Base-by-base conservation (phyloP, 1,140 invertebrate species). In the Ylistrum balloti region DNA sequence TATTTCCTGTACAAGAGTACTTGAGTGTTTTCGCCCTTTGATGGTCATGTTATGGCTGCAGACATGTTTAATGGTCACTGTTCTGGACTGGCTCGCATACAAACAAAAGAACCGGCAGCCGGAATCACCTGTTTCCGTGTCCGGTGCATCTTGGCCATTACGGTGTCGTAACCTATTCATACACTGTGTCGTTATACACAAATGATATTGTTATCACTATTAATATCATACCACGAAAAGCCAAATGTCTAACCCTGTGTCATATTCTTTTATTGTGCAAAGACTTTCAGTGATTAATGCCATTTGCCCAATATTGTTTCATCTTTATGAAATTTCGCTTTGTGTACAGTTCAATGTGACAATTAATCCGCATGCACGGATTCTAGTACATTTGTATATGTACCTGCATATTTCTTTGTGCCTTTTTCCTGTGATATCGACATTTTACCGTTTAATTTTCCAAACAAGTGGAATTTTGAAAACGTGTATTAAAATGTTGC, bases 41-140 rank as follows among this genome's bases (percentile, higher is more conserved):
- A 74, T 74, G 22, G n/a, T 28, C 20, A 11, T 74, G 56, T 74
- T 74, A 74, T 5, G 56, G n/a, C n/a, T 11, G 0, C 13, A 74
- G 56, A 5, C 56, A 28, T 17, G 56, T 74, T n/a, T 5, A 11
- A 28, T 74, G 56, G 56, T 74, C 56, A 74, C 2, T 74, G 56
- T 28, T 74, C 56, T n/a, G 22, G 56, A 74, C 56, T 74, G 56
- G 56, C 41, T 45, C 41, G 41, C 56, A 74, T 74, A 28, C n/a
- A 74, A 74, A 74, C 56, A 74, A 74, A 74, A 74, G 56, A 74
- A 74, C 22, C 56, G 56, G 28, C 56, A 28, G 56, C n/a, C 56
- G 56, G 56, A n/a, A 74, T 74, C 13, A 74, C 56, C n/a, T 22
- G 56, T 74, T 74, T 74, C 56, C 56, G 56, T 74, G 56, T 74